These are phyloP conservation scores for Poliocrania exsul DNA, from an alignment of 2,797 vertebrate species.

Conservation along the genomic window DNA sequence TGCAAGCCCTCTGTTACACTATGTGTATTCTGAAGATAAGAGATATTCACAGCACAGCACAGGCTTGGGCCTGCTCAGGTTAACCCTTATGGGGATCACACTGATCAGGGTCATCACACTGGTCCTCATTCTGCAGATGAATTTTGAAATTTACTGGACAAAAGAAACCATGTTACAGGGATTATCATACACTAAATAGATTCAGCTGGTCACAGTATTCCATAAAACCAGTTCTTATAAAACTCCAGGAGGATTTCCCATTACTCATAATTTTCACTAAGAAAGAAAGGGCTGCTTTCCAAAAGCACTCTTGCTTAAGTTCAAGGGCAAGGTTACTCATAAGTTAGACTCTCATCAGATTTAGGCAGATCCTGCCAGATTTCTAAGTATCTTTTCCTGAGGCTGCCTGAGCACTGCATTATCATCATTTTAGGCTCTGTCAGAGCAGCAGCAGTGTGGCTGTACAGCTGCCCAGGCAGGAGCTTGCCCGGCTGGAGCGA, in stretches of 20 bases:
- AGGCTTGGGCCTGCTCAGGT: background rate
- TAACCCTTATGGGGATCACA: background rate
- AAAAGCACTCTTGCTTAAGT: background rate
- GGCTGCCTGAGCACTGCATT: rapidly evolving
- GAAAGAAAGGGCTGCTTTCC: background rate
- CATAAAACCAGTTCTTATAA: background rate
- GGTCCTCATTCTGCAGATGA: background rate
- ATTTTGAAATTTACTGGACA: background rate
- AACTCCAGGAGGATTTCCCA: background rate
- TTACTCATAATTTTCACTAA: background rate
- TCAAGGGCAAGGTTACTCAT: background rate
- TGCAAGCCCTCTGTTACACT: background rate
- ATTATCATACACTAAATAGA: background rate
- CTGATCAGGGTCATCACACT: rapidly evolving
- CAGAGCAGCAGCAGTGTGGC: background rate
- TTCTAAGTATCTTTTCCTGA: background rate
- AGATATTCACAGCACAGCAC: background rate
- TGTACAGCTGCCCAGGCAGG: background rate
- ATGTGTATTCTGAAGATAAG: background rate
- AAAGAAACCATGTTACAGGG: background rate
- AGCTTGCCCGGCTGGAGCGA: background rate
- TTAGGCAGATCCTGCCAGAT: background rate
- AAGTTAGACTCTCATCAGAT: background rate
- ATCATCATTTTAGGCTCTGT: background rate
- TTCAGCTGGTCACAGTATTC: background rate